Conservation (phyloP, 64 coral and sea anemone species). For the Cladopsammia gracilis region DNA sequence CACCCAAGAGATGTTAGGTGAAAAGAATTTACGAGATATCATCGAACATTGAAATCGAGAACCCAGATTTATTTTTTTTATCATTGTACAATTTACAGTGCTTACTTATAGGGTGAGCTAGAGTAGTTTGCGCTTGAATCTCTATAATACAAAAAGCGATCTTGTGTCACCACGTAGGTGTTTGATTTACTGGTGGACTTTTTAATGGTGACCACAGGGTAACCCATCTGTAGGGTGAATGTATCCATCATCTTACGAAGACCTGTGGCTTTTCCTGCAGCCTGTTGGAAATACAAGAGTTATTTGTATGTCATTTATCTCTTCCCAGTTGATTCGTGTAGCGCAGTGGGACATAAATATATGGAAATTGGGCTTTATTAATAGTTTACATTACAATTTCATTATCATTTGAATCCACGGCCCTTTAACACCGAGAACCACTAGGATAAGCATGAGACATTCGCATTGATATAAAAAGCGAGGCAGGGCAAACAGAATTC, state of each 20-base stretch:
- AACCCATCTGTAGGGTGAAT: slow-evolving; percentile 42
- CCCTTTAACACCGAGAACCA: no score
- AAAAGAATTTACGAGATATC: no score
- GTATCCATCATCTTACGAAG: slow-evolving; percentile 26
- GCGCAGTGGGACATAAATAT: no score
- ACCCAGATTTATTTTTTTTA: neutral
- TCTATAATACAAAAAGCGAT: slow-evolving; percentile 61
- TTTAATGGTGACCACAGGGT: slow-evolving; percentile 64
- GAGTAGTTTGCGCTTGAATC: slow-evolving; percentile 13
- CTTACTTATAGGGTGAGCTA: slow-evolving; percentile 28
- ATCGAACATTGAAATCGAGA: neutral
- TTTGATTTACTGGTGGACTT: neutral
- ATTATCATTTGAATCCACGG: no score
- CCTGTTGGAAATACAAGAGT: neutral
- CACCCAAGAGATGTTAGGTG: no score
- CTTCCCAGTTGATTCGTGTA: no score
- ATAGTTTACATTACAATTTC: no score
- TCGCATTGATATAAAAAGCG: no score
- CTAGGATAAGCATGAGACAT: no score
- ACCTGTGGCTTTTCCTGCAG: slow-evolving; percentile 3
- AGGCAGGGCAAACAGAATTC: no score
- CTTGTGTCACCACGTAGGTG: slow-evolving; percentile 41
- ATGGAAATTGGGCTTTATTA: no score
- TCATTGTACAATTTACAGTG: neutral
- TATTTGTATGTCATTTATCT: no score